Evolutionary conservation across 2,888 invertebrate genomes (phyloP).

Genomic region (Clusia tigrina): DNA sequence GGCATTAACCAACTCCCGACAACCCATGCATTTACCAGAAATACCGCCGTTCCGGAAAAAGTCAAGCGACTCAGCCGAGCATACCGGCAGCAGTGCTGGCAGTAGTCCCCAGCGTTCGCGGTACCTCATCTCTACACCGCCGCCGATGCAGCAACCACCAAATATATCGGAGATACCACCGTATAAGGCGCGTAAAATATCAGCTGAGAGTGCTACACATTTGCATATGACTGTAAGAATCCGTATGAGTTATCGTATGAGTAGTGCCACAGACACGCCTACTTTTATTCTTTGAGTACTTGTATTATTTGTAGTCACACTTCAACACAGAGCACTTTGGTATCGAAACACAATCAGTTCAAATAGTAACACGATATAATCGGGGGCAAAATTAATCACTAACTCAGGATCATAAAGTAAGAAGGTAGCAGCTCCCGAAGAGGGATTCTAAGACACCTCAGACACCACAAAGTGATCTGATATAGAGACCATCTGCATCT

Average conservation of each 20-base stretch:
- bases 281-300: constrained; percentile 3
- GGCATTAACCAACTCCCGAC: constrained; percentile 53
- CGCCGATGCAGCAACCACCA: constrained; percentile 40
- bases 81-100: constrained; percentile 55
- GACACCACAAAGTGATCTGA: too few species aligned
- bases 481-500: too few species aligned
- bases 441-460: too few species aligned
- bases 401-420: too few species aligned
- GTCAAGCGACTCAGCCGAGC: constrained; percentile 59
- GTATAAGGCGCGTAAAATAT: constrained; percentile 67
- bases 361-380: too few species aligned
- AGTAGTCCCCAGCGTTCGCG: constrained; percentile 58
- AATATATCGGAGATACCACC: constrained; percentile 67
- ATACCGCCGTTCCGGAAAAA: constrained; percentile 65
- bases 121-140: constrained; percentile 37
- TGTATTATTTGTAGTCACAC: neutral
- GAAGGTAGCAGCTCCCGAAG: too few species aligned
- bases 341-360: too few species aligned
- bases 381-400: too few species aligned
- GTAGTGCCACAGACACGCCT: too few species aligned
- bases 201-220: constrained; percentile 66
- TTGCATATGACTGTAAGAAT: constrained; percentile 61
- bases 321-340: too few species aligned
- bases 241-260: too few species aligned
- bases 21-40: constrained; percentile 64